Base-by-base conservation (phyloP, 2,113 vertebrate genomes). In the Formicarius rufipectus region DNA sequence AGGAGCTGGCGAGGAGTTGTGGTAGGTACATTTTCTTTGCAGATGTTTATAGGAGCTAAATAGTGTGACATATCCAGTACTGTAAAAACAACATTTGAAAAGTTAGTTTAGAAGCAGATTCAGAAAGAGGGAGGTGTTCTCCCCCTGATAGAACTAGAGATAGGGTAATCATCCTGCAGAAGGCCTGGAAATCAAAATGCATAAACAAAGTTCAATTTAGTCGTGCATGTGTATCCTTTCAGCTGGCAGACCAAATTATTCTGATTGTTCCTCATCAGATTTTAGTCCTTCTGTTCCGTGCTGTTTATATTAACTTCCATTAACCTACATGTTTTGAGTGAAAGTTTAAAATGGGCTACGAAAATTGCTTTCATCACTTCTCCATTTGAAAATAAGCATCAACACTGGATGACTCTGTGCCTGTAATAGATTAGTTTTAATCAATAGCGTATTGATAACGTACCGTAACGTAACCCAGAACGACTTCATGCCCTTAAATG, bases 261-360 rank as follows among this genome's bases (percentile, higher is more conserved):
- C 86, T 97, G 84, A 87, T 82, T 96, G 91, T 82, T 92, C 82
- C 96, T 97, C 94, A 97, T 98, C 97, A 95, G 96, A 94, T 97
- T 97, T 93, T 95, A 96, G 94, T 90, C 97, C 96, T 97, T 96
- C 96, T 97, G 95, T 96, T 96, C 95, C 12, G 13, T 91, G 62
- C 93, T 98, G 97, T 98, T 98, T 98, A 98, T 86, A 87, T 95
- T 97, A 98, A 97, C 93, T 98, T 98, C 97, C 97, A 98, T 98
- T 98, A 98, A 97, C 95, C 91, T 94, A 73, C 95, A 74, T 96
- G 91, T 97, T 97, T 92, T 97, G 95, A 97, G 94, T 97, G 95
- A 93, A 97, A 97, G 95, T 97, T 97, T 97, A 96, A 98, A 97
- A 96, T 91, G 92, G 75, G 55, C 92, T 88, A 89, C 90, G 96